phyloP scores from a whole-genome alignment of 2,113 vertebrate species.

The Kryptolebias marmoratus region DNA sequence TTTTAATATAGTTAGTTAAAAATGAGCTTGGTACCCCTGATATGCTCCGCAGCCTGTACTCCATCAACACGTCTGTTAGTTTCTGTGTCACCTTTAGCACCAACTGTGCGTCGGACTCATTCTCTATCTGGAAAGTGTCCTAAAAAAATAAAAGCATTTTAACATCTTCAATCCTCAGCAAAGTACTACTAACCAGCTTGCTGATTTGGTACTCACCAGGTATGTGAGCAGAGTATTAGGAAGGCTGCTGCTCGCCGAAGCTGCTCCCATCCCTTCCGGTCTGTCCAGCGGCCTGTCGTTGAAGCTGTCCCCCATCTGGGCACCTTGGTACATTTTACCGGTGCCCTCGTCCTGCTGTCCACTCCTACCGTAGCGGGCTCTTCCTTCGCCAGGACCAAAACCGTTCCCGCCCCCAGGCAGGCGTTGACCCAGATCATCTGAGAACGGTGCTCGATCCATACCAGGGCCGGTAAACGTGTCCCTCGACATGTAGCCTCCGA shows the following conservation, averaged over 20 bases:
- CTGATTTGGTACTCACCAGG: constrained; percentile 64
- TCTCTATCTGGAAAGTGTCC: constrained; percentile 83
- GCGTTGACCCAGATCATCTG: constrained; percentile 44
- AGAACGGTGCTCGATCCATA: constrained; percentile 58
- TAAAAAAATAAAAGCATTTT: constrained; percentile 38
- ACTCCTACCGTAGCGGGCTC: constrained; percentile 58
- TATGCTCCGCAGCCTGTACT: constrained; percentile 80
- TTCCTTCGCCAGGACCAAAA: constrained; percentile 52
- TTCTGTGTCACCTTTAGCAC: constrained; percentile 85
- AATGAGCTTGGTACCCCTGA: constrained; percentile 63
- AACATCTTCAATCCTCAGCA: too few relatives aligned
- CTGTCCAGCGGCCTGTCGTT: constrained; percentile 44
- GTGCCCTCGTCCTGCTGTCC: constrained; percentile 34
- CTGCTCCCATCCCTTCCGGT: constrained; percentile 34
- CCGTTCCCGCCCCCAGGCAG: constrained; percentile 29
- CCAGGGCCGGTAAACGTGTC: constrained; percentile 45
- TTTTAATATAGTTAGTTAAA: background rate
- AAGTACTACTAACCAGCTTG: too few relatives aligned
- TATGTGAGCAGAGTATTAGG: constrained; percentile 74
- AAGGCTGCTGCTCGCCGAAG: constrained; percentile 54
- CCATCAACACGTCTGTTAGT: constrained; percentile 83
- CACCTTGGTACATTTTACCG: constrained; percentile 41
- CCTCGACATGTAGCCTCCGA: constrained; percentile 49
- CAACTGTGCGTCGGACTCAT: constrained; percentile 80
- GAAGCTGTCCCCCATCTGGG: constrained; percentile 28